Base-by-base conservation (phyloP, 2,888 invertebrate species). In the Eremobia ochroleuca region DNA sequence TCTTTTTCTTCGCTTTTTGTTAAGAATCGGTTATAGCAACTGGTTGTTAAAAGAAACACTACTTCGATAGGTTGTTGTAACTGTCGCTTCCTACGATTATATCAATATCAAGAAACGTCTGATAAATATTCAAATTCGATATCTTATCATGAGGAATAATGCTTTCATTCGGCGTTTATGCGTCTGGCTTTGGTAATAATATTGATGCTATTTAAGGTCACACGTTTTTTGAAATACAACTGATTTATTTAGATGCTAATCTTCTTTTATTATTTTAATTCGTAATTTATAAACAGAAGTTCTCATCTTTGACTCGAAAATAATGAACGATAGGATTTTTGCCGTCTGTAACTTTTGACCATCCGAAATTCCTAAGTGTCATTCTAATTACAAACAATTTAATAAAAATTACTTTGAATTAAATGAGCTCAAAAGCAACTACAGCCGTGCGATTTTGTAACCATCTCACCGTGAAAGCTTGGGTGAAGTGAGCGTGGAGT, bases 41-140 rank as follows among this genome's bases (percentile, higher is more conserved):
- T 49, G 15, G 8, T 25, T 40, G 1, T 31, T 21, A 18, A 31
- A 46, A 11, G 25, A 55, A 40, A 55, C 21, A 13, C 15, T 4
- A 46, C n/a, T 61, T 49, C 37, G 40, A 28, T 49, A 74, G 25
- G 40, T 46, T 9, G 25, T 34, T 34, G 46, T 61, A 52, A 66
- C 84, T 70, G 31, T 40, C 61, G 61, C 25, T n/a, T 34, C n/a
- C 8, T 13, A 49, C 31, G 49, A 67, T 52, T 37, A 49, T 37
- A 59, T 72, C 46, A 55, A 31, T 65, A 72, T 73, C 66, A 67
- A 62, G 79, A 69, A 73, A 61, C 13, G 25, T 61, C 37, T n/a
- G 68, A 83, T 85, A 82, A 74, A 55, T 69, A 72, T 79, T 61
- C 18, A 65, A 75, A 72, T 40, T 0, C 28, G 74, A 84, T 85